These are phyloP conservation scores for Zygothrica quintamaculata DNA, from an alignment of 2,888 invertebrate species.

Conservation along the genomic window DNA sequence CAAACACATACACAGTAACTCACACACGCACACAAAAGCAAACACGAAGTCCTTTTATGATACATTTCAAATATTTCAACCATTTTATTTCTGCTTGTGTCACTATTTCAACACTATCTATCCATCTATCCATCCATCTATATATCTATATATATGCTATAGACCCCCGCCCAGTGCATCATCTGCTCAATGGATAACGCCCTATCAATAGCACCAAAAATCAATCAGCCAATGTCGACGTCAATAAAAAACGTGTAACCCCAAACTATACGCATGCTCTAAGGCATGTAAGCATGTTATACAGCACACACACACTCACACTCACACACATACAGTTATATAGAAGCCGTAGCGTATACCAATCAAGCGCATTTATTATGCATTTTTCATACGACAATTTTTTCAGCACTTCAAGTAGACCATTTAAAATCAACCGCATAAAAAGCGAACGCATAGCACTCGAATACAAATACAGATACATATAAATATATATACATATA, in stretches of 20 bases:
- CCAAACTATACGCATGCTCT: slow-evolving; percentile 34
- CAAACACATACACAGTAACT: no score
- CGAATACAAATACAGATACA: slow-evolving; percentile 16
- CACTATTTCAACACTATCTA: slow-evolving; percentile 40
- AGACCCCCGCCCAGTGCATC: no score
- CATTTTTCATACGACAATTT: slow-evolving; percentile 76
- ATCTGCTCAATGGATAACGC: slow-evolving; percentile 28
- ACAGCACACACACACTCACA: slow-evolving; percentile 18
- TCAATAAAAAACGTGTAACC: slow-evolving; percentile 47
- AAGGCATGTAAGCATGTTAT: slow-evolving; percentile 56
- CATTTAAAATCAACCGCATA: slow-evolving; percentile 76
- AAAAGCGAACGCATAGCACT: slow-evolving; percentile 54
- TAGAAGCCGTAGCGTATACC: slow-evolving; percentile 26
- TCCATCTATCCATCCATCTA: slow-evolving; percentile 12
- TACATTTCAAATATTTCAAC: slow-evolving; percentile 21
- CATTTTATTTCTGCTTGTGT: slow-evolving; percentile 40
- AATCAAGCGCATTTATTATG: slow-evolving; percentile 77
- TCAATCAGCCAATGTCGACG: slow-evolving; percentile 62
- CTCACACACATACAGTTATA: slow-evolving; percentile 11
- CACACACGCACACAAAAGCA: no score
- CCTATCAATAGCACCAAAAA: slow-evolving; percentile 56
- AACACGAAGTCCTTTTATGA: slow-evolving; percentile 39
- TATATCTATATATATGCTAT: neutral
- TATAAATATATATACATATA: slow-evolving; percentile 4
- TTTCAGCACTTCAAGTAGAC: slow-evolving; percentile 62